Conservation (phyloP, 1,140 invertebrate species). For the Rhyacophila brunnea region DNA sequence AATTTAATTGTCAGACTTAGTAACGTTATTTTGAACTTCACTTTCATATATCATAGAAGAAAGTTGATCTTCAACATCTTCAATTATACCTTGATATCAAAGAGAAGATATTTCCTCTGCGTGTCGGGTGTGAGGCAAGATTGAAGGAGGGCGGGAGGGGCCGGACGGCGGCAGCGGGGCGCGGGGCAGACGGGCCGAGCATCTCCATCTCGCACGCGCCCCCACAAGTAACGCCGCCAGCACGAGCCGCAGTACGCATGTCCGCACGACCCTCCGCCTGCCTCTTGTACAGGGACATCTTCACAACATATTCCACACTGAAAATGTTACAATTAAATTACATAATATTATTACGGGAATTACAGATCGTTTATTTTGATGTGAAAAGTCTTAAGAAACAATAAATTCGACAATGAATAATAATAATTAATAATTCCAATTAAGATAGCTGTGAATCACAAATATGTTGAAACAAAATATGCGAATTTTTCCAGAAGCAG, state of each 20-base stretch:
- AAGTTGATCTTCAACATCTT: no score
- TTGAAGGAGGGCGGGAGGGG: constrained; percentile 69
- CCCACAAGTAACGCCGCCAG: constrained; percentile 68
- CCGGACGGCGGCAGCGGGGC: constrained; percentile 64
- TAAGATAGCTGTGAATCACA: no score
- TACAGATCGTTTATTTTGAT: no score
- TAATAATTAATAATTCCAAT: no score
- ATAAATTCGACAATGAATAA: no score
- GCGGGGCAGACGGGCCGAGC: constrained; percentile 69
- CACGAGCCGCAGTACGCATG: constrained; percentile 67
- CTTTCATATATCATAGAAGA: constrained; percentile 3
- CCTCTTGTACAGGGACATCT: constrained; percentile 40
- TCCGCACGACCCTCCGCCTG: constrained; percentile 56
- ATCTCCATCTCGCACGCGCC: constrained; percentile 69
- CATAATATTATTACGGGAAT: no score
- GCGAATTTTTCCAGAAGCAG: no score
- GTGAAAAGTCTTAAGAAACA: no score
- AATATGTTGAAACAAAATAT: no score
- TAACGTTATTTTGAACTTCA: no score
- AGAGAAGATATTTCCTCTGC: constrained; percentile 67
- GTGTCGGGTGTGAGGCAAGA: constrained; percentile 65
- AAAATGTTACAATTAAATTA: no score
- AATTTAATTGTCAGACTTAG: no score
- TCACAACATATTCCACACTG: constrained; percentile 68
- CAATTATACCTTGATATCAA: constrained; percentile 67